phyloP scores from a whole-genome alignment of 2,113 vertebrate species.

The Gasterosteus aculeatus region DNA sequence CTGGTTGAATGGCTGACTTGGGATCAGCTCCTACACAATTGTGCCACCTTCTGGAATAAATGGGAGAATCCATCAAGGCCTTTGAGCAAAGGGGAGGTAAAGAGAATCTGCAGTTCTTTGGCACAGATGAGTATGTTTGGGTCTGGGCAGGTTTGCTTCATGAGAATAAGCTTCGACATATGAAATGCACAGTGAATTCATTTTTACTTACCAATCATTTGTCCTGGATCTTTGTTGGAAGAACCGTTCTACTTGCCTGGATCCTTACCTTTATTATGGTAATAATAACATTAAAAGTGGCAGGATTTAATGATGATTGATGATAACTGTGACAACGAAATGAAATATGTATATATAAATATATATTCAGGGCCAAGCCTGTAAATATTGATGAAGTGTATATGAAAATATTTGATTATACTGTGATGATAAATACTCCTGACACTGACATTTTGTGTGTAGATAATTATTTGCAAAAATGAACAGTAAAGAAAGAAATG shows the following conservation, averaged over 20 bases:
- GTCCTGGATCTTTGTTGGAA: background rate
- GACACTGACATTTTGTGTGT: background rate
- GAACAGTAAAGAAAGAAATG: background rate
- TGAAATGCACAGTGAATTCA: background rate
- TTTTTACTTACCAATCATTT: background rate
- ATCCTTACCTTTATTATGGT: background rate
- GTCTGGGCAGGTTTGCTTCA: background rate
- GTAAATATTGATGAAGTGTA: no score
- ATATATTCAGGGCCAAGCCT: no score
- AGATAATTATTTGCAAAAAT: background rate
- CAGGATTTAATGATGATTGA: background rate
- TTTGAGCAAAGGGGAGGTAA: background rate
- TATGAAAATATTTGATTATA: background rate
- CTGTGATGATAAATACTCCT: background rate
- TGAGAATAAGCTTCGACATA: background rate
- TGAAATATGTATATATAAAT: no score
- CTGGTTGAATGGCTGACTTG: constrained; percentile 31
- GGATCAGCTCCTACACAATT: constrained; percentile 74
- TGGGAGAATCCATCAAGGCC: constrained; percentile 35
- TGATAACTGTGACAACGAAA: background rate
- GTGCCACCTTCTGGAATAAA: constrained; percentile 80
- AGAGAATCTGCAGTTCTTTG: background rate
- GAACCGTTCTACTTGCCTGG: background rate
- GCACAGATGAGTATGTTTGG: background rate
- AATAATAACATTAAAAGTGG: background rate